Evolutionary conservation across 2,797 vertebrate species (phyloP).

Genomic region (Betta splendens): DNA sequence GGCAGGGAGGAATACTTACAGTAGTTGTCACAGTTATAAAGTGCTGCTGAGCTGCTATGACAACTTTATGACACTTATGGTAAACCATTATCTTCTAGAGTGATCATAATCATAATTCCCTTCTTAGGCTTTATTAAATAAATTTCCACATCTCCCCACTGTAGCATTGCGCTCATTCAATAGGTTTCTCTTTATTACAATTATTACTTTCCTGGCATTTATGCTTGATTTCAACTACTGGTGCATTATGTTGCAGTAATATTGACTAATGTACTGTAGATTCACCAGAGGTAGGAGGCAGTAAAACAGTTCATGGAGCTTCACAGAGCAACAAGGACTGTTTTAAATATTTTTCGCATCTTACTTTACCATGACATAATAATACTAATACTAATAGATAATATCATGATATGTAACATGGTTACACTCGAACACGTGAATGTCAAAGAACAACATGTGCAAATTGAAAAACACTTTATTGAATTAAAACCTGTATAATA

Average conservation of each 20-base stretch:
- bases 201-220: neutral
- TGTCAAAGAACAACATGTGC: conserved; percentile 1
- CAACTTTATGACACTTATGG: neutral
- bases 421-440: neutral
- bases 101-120: neutral
- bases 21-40: neutral
- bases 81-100: neutral
- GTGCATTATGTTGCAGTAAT: neutral
- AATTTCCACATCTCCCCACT: no score
- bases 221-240: neutral
- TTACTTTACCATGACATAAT: no score
- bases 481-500: conserved; percentile 52
- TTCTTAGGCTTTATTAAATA: neutral
- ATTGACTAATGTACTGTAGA: neutral
- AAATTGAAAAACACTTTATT: conserved; percentile 73
- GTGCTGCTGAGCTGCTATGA: conserved; percentile 2
- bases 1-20: neutral
- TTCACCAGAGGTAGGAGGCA: neutral
- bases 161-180: neutral
- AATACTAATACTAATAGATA: no score
- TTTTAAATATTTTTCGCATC: no score
- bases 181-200: neutral
- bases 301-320: no score
- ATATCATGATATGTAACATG: neutral
- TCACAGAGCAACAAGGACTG: neutral